Percentiles rank a stretch among this genome's conserved stretches.
These are phyloP conservation scores for Nymphalis c-album DNA, from an alignment of 2,888 invertebrate genomes.

Conservation along the genomic window DNA sequence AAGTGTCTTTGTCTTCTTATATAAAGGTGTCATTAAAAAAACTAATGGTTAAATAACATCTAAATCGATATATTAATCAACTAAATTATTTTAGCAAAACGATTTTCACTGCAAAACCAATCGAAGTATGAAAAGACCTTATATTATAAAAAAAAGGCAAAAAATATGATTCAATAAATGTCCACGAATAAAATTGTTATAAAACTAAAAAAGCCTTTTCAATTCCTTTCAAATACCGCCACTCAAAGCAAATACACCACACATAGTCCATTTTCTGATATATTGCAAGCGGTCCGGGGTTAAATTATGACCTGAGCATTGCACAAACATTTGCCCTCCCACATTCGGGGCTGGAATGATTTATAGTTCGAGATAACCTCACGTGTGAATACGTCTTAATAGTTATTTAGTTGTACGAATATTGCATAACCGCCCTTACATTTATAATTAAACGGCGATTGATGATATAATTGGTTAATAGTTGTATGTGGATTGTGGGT, in stretches of 20 bases:
- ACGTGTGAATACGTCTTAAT: constrained; percentile 54
- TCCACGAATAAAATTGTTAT: not conserved
- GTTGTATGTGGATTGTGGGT: no score
- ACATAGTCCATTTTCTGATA: constrained; percentile 21
- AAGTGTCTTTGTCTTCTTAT: no score
- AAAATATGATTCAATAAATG: no score
- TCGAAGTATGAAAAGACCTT: not conserved
- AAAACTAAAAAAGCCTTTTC: constrained; percentile 1
- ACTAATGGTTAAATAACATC: no score
- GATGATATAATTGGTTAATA: no score
- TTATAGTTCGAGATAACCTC: constrained; percentile 47
- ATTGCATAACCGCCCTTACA: no score
- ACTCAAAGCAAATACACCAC: constrained; percentile 16
- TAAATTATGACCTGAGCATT: constrained; percentile 33
- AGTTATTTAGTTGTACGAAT: constrained; percentile 27
- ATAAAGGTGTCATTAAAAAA: no score
- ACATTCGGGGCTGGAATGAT: constrained; percentile 43
- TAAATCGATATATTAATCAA: no score
- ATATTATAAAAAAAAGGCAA: not conserved
- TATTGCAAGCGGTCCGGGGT: constrained; percentile 26
- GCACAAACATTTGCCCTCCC: constrained; percentile 34
- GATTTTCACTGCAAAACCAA: no score
- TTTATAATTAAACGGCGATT: no score
- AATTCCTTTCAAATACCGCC: constrained; percentile 1
- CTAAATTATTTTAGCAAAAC: no score